Evolutionary conservation across 2,797 vertebrate genomes (phyloP).

Genomic region (Gymnoscopelus microlampas): DNA sequence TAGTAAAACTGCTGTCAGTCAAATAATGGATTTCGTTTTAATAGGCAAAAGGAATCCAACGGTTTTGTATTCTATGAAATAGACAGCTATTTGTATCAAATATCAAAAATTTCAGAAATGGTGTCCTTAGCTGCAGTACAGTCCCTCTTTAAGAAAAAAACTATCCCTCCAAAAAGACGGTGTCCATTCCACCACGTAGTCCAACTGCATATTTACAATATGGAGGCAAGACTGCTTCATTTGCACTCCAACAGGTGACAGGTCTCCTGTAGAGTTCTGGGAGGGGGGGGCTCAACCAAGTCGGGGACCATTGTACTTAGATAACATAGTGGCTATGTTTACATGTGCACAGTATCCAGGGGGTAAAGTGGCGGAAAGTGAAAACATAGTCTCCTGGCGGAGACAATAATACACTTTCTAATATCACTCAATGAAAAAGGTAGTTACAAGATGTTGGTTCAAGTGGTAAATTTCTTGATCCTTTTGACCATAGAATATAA

Average conservation of each 20-base stretch:
- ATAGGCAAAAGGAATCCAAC: background rate
- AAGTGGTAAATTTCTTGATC: no score
- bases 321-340: no score
- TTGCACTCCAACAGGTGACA: background rate
- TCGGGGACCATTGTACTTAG: no score
- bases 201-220: background rate
- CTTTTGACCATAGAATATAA: no score
- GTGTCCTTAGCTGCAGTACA: background rate
- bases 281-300: no score
- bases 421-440: no score
- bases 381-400: no score
- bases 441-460: no score
- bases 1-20: background rate
- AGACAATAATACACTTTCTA: no score
- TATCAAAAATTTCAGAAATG: background rate
- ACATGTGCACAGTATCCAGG: no score
- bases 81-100: conserved; percentile 2
- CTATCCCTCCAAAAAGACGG: background rate
- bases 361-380: no score
- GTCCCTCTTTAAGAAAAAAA: background rate
- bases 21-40: background rate
- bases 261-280: no score
- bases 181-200: background rate
- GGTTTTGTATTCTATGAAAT: conserved; percentile 20
- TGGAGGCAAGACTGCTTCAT: background rate